Percentiles rank a stretch among this genome's conserved stretches.
Evolutionary conservation across 2,113 vertebrate species (phyloP).

Genomic region (Galbula dea): DNA sequence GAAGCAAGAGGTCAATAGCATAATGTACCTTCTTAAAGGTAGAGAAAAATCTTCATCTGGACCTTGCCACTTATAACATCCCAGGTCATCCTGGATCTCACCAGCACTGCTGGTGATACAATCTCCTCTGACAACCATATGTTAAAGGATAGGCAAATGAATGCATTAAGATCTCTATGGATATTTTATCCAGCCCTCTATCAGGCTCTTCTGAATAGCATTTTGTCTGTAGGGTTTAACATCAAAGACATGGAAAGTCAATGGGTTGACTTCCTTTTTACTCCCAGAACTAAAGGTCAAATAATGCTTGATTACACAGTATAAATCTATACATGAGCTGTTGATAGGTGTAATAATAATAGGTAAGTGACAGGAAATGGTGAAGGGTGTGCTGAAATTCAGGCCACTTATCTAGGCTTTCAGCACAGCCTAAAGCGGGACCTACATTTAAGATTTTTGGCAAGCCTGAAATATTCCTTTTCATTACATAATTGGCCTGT

Average conservation of each 20-base stretch:
- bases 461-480: constrained; percentile 50
- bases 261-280: neutral
- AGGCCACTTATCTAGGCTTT: constrained; percentile 43
- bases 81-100: neutral
- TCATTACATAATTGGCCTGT: constrained; percentile 66
- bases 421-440: neutral
- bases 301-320: neutral
- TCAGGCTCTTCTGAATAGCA: neutral
- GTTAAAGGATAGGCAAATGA: constrained; percentile 1
- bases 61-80: neutral
- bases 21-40: neutral
- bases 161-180: constrained; percentile 29
- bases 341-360: constrained; percentile 13
- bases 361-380: neutral
- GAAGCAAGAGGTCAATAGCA: neutral
- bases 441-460: constrained; percentile 55
- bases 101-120: neutral
- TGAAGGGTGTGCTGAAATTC: constrained; percentile 28
- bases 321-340: neutral
- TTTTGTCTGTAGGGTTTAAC: constrained; percentile 37
- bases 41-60: neutral
- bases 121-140: neutral
- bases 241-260: constrained; percentile 21
- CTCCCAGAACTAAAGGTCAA: constrained; percentile 21
- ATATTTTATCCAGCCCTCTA: constrained; percentile 38